A percentile compares a stretch with the other conserved stretches of the same genome.
phyloP scores from a whole-genome alignment of 2,797 vertebrate genomes.

The Poecilia picta region DNA sequence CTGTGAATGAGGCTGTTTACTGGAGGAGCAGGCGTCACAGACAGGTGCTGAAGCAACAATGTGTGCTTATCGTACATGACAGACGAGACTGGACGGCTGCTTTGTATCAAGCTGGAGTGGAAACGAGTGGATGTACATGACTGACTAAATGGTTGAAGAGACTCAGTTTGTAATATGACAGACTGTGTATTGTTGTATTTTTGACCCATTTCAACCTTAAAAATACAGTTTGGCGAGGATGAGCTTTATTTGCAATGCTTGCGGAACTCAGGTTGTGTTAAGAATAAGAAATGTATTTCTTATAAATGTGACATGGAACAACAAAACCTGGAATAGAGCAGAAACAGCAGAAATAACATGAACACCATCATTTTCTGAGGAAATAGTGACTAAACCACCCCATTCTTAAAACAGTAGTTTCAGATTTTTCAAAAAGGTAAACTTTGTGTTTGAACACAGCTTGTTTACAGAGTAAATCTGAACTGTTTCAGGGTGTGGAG shows the following conservation, averaged over 20 bases:
- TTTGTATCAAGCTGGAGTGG: constrained; percentile 12
- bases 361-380: too few relatives aligned
- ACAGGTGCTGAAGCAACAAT: constrained; percentile 54
- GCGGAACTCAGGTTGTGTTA: background rate
- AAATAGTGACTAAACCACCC: too few relatives aligned
- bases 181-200: background rate
- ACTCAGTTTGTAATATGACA: background rate
- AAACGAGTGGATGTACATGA: background rate
- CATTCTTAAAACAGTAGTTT: too few relatives aligned
- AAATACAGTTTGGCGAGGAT: background rate
- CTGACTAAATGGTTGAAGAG: constrained; percentile 1
- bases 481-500: too few relatives aligned
- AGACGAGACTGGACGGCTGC: constrained; percentile 15
- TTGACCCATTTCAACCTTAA: background rate
- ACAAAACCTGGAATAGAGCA: too few relatives aligned
- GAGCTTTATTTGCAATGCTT: background rate
- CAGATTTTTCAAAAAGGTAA: too few relatives aligned
- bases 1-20: constrained; percentile 41
- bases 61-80: background rate
- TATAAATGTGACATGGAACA: too few relatives aligned
- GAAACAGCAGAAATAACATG: too few relatives aligned
- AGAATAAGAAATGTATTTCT: background rate
- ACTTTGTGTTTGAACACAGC: too few relatives aligned
- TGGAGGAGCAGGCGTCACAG: constrained; percentile 20
- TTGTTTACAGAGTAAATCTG: too few relatives aligned